Evolutionary conservation across 2,888 invertebrate genomes (phyloP).

Genomic region (Margaritifera margaritifera): DNA sequence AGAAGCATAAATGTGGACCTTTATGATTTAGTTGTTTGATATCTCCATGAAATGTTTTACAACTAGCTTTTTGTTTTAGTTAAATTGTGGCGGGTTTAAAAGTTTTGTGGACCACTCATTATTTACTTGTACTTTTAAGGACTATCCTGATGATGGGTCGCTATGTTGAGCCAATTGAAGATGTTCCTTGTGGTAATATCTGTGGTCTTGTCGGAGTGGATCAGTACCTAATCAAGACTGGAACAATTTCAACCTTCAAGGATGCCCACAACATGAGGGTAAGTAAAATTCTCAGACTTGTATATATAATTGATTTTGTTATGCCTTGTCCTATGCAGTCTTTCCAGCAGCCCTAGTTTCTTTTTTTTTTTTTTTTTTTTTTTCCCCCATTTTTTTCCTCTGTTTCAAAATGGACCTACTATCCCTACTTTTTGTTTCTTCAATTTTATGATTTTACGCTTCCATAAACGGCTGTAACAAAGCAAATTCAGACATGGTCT

Average conservation of each 20-base stretch:
- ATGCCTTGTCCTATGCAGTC: not conserved
- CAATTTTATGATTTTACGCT: too few species aligned
- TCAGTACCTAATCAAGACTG: slow-evolving; percentile 99
- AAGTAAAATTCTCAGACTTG: not conserved
- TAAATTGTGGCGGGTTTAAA: too few species aligned
- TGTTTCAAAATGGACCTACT: too few species aligned
- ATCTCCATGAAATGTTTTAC: too few species aligned
- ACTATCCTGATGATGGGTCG: slow-evolving; percentile 99
- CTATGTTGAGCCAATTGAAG: slow-evolving; percentile 99
- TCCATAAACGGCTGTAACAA: too few species aligned
- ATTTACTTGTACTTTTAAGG: slow-evolving; percentile 72
- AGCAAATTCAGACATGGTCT: too few species aligned
- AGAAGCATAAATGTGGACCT: too few species aligned
- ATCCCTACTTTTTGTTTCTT: too few species aligned
- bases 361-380: not conserved
- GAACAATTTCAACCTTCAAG: slow-evolving; percentile 98
- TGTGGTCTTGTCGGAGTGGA: slow-evolving; percentile 99
- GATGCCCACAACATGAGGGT: slow-evolving; percentile 98
- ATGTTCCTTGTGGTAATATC: slow-evolving; percentile 99
- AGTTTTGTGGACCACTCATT: too few species aligned
- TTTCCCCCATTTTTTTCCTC: too few species aligned
- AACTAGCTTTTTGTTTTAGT: too few species aligned
- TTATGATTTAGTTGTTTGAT: too few species aligned
- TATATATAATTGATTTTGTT: not conserved
- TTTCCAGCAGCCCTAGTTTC: not conserved